Percentiles rank a stretch among this genome's conserved stretches.
phyloP scores from a whole-genome alignment of 2,113 vertebrate genomes.

The Pipa parva region DNA sequence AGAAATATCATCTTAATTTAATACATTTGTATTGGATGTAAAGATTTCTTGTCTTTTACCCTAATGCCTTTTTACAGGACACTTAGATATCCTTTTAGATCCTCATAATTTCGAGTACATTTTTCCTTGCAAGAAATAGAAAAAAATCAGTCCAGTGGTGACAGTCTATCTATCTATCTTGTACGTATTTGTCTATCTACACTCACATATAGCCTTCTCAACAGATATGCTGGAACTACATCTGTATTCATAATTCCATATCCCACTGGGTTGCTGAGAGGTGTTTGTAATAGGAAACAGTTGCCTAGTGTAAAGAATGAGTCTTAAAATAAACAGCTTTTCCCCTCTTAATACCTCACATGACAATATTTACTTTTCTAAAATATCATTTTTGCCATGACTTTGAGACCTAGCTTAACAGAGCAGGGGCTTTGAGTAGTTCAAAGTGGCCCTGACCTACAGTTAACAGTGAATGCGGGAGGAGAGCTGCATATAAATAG shows the following conservation, averaged over 20 bases:
- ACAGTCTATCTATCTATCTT: neutral
- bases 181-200: constrained; percentile 9
- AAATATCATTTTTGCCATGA: constrained; percentile 91
- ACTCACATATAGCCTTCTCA: neutral
- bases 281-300: constrained; percentile 61
- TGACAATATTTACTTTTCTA: constrained; percentile 95
- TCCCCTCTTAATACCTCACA: constrained; percentile 78
- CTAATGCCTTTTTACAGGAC: too few relatives aligned
- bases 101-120: too few relatives aligned
- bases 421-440: constrained; percentile 75
- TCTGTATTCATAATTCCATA: constrained; percentile 15
- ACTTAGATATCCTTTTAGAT: too few relatives aligned
- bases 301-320: constrained; percentile 64
- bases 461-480: constrained; percentile 65
- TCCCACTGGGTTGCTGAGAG: constrained; percentile 47
- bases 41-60: too few relatives aligned
- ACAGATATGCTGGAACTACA: neutral
- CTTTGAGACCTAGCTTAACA: constrained; percentile 84
- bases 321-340: constrained; percentile 82
- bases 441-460: constrained; percentile 80
- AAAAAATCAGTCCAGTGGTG: too few relatives aligned
- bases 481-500: constrained; percentile 86
- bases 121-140: too few relatives aligned
- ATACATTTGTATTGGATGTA: too few relatives aligned
- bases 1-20: too few relatives aligned